Conservation (phyloP, 2,113 vertebrate species). For the Nestor notabilis region DNA sequence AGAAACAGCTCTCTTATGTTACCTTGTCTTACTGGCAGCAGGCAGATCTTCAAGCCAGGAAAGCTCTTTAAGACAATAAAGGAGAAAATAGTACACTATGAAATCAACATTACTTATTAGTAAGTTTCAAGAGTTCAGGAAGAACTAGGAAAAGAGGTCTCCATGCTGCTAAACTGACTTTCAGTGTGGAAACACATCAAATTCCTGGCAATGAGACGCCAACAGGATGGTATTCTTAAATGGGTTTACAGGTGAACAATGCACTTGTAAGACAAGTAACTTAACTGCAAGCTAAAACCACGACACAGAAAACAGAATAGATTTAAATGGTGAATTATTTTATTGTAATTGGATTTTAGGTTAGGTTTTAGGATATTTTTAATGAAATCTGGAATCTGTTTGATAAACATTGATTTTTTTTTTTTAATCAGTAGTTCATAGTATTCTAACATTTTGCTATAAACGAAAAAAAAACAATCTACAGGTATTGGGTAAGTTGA, state of each 20-base stretch:
- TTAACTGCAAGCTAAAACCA: background rate
- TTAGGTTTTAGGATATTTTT: accelerated
- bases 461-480: background rate
- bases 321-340: background rate
- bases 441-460: background rate
- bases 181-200: background rate
- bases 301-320: background rate
- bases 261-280: background rate
- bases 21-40: background rate
- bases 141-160: background rate
- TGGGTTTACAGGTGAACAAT: background rate
- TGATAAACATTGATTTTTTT: background rate
- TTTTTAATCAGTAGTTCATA: background rate
- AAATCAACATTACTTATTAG: background rate
- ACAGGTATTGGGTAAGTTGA: background rate
- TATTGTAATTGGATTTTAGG: background rate
- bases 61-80: background rate
- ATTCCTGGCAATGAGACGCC: background rate
- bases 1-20: background rate
- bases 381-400: background rate
- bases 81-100: background rate
- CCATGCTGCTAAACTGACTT: background rate
- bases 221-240: background rate
- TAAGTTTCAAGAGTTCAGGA: background rate
- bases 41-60: background rate